These are phyloP conservation scores for Amphilophus citrinellus DNA, from an alignment of 2,113 vertebrate genomes.

Conservation along the genomic window DNA sequence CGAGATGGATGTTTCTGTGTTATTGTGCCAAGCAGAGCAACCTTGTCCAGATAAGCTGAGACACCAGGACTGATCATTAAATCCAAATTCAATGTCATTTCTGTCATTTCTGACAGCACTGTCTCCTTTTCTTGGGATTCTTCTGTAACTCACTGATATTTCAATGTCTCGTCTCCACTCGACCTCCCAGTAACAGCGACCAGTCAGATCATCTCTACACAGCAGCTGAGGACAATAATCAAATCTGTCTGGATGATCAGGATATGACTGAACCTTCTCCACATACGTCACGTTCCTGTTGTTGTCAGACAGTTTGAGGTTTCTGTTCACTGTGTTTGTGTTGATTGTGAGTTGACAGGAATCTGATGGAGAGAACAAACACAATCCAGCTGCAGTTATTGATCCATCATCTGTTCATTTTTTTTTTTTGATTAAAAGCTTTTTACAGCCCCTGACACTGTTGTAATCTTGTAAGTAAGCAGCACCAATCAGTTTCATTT, in stretches of 20 bases:
- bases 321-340: not conserved
- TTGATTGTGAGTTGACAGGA: too few species aligned
- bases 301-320: not conserved
- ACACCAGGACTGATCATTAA: not conserved
- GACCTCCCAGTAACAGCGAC: not conserved
- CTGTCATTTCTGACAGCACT: not conserved
- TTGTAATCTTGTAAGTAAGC: too few species aligned
- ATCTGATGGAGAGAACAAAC: too few species aligned
- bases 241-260: not conserved
- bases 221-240: not conserved
- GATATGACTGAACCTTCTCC: not conserved
- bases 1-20: not conserved
- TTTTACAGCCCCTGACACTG: too few species aligned
- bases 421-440: too few species aligned
- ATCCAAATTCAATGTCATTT: not conserved
- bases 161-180: not conserved
- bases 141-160: too few species aligned
- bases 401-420: too few species aligned
- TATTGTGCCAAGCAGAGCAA: not conserved
- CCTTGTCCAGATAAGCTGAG: not conserved
- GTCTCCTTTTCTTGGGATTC: not conserved
- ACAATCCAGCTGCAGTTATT: too few species aligned
- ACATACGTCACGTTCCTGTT: not conserved
- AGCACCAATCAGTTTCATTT: too few species aligned
- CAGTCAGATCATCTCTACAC: not conserved